phyloP scores from a whole-genome alignment of 2,113 vertebrate genomes.

The Campylomormyrus tamandua region DNA sequence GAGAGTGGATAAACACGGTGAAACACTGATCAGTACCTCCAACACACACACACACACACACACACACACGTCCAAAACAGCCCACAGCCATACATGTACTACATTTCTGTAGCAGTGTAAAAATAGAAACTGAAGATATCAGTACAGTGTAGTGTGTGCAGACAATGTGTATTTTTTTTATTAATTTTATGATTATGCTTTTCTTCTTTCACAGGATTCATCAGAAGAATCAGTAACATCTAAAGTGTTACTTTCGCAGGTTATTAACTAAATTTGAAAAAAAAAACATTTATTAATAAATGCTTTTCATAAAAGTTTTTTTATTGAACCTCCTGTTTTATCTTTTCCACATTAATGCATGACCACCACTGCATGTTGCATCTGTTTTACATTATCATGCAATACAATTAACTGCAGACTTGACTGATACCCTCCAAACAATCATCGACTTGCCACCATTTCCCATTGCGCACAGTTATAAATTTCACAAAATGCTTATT shows the following conservation, averaged over 20 bases:
- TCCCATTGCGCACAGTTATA: background rate
- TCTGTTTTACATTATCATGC: background rate
- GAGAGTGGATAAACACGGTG: background rate
- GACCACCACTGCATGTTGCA: background rate
- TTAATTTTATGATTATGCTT: background rate
- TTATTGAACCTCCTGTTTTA: background rate
- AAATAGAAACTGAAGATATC: background rate
- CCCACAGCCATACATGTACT: background rate
- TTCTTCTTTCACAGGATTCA: background rate
- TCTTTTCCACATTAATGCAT: background rate
- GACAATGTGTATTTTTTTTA: background rate
- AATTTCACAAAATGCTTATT: background rate
- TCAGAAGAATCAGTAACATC: background rate
- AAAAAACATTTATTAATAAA: background rate
- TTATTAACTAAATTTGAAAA: background rate
- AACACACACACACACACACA: background rate
- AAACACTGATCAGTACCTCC: background rate
- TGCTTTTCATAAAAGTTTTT: background rate
- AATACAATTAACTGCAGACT: background rate
- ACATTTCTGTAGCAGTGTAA: background rate
- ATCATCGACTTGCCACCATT: background rate
- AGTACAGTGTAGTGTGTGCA: background rate
- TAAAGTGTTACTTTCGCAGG: background rate
- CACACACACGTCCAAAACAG: background rate
- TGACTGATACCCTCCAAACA: background rate